Base-by-base conservation (phyloP, 2,113 vertebrate genomes). In the Candoia aspera region DNA sequence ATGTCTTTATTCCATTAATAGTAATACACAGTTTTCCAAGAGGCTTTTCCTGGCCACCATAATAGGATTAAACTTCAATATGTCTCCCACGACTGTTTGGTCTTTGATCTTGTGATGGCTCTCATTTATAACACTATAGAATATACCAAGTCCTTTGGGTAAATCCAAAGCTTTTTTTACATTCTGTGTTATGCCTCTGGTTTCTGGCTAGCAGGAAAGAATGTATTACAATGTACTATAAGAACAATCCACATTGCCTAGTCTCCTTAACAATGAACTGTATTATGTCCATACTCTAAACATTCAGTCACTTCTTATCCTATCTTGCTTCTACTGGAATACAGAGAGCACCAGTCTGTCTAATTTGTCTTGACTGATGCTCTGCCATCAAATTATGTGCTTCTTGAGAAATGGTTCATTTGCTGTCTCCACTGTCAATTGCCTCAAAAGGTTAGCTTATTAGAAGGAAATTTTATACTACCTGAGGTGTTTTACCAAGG, bases 321-420 rank as follows among this genome's bases (percentile, higher is more conserved):
- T 49, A 84, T 46, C 49, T 29, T 91, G 68, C 89, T 91, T 49
- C 29, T 17, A 17, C 57, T 91, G 46, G 12, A 91, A 91, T 55
- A 88, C 64, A 49, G 94, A 84, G 6, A 93, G 84, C 53, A 93
- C 19, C 91, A 85, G 64, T 89, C 42, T 73, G n/a, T 86, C 37
- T 91, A 49, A 88, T 68, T 93, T 94, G 17, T 92, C 84, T 58
- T 94, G 89, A 92, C 86, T 86, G 15, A 88, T 89, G 87, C 91
- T 90, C 90, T 90, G 57, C 79, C 55, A 94, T 90, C 54, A 93
- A 91, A 37, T 86, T 91, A 94, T 59, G 58, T 59, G 53, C 26
- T 62, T 24, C 24, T 62, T 62, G 24, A 29, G 24, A 62, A 62
- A 83, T 90, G 60, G 73, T 58, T 91, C 93, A 94, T 87, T 24